phyloP scores from a whole-genome alignment of 2,888 invertebrate species.

The Drosophila subsilvestris region DNA sequence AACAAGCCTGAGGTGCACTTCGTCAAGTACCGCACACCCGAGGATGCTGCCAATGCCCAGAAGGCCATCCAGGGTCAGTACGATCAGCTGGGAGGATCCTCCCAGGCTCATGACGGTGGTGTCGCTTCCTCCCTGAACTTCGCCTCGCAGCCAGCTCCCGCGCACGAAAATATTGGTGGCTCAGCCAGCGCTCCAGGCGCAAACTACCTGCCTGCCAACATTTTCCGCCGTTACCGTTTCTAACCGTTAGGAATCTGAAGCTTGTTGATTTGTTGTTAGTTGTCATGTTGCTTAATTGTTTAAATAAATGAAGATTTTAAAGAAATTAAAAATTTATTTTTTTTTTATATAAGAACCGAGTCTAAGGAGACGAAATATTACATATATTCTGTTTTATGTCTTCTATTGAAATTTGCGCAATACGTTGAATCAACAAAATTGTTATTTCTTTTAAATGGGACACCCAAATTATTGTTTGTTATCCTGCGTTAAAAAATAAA shows the following conservation, averaged over 20 bases:
- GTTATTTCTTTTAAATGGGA: no score
- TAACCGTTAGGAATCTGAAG: conserved; percentile 20
- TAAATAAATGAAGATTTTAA: conserved; percentile 28
- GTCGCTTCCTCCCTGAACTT: conserved; percentile 71
- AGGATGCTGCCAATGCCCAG: conserved; percentile 69
- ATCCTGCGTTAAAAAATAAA: no score
- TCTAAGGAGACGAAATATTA: not conserved
- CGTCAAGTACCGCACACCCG: conserved; percentile 70
- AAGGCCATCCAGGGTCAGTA: conserved; percentile 64
- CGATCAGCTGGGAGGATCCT: conserved; percentile 66
- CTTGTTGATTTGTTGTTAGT: conserved; percentile 23
- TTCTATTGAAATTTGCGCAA: no score
- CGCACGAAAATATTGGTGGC: conserved; percentile 17
- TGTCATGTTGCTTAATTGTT: conserved; percentile 38
- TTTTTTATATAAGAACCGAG: not conserved
- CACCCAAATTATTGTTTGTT: no score
- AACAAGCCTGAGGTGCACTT: conserved; percentile 75
- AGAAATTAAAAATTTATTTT: not conserved
- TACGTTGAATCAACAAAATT: no score
- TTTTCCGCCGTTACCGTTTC: conserved; percentile 62
- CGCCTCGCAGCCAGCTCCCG: conserved; percentile 52
- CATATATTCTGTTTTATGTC: no score
- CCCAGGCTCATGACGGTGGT: conserved; percentile 68
- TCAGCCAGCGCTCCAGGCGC: conserved; percentile 53
- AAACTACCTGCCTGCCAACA: conserved; percentile 70